Base-by-base conservation (phyloP, 2,113 vertebrate genomes). In the Petrocephalus zakoni region DNA sequence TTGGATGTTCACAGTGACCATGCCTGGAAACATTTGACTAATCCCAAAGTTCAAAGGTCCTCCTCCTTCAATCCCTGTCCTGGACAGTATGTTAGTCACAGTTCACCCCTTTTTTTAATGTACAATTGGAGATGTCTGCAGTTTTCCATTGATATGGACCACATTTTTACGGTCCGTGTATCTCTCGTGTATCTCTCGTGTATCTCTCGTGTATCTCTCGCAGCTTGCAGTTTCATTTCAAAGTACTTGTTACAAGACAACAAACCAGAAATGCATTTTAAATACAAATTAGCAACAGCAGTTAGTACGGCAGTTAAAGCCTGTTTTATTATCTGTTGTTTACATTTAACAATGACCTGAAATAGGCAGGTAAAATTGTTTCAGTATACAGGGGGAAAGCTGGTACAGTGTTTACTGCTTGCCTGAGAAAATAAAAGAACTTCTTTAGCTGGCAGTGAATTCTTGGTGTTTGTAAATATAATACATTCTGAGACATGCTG, bases 91-190 rank as follows among this genome's bases (percentile, higher is more conserved):
- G 72, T 52, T 47, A 87, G 61, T 72, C 25, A 47, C 85, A 89
- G 89, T 90, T 53, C 42, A 88, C 83, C 34, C 87, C 87, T 89
- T 91, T 86, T 93, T 93, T 95, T 89, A 92, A 91, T 49, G 21
- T 11, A 3, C 86, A 92, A 92, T 90, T 90, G 42, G 78, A 88
- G 56, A 88, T 55, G 51, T 90, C 86, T 92, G 88, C 88, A 53
- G 89, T 68, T 86, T 25, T 88, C 85, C 11, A 34, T 7, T 81
- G 46, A 88, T 81, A 89, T 68, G 72, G 64, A 56, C n/a, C 64
- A 61, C 7, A 2, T 82, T 90, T 88, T 72, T 56, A 37, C 11
- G 7, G 56, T 88, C 86, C 85, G 87, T 85, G 61, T 75, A 88
- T 11, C 75, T 21, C 68, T 52, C 19, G 2, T n/a, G n/a, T n/a